Percentiles rank a stretch among this genome's conserved stretches.
Conservation (phyloP, 2,113 vertebrate species). For the Columba janthina region DNA sequence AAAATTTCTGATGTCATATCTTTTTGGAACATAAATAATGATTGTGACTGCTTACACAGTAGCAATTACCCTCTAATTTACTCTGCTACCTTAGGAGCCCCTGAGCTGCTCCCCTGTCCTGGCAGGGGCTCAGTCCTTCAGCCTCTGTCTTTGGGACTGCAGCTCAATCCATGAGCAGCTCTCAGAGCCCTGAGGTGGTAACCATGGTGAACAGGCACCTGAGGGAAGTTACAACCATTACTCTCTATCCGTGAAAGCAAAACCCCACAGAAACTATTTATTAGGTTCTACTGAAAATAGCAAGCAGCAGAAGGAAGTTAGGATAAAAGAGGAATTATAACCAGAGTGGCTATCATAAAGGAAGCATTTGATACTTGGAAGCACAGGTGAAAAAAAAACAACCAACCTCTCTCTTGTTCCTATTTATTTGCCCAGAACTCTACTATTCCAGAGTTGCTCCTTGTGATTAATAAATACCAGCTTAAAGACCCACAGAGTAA, state of each 20-base stretch:
- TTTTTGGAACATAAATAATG: not conserved
- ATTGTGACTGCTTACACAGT: not conserved
- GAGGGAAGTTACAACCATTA: not conserved
- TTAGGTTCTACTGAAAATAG: conserved; percentile 23
- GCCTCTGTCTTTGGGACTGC: fast-evolving
- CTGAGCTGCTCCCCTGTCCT: not conserved
- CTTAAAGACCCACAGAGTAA: not conserved
- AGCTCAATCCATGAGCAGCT: not conserved
- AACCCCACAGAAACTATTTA: not conserved
- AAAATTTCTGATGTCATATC: not conserved
- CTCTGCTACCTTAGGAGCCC: not conserved
- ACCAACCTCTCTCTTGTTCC: not conserved
- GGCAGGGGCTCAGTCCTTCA: not conserved
- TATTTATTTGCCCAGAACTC: conserved; percentile 9
- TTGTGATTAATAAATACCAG: conserved; percentile 33
- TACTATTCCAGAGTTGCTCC: conserved; percentile 9
- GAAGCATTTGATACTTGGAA: not conserved
- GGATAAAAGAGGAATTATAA: conserved; percentile 24
- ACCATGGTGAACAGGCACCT: not conserved
- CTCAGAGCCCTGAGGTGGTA: not conserved
- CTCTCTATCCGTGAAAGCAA: not conserved
- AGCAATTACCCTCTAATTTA: not conserved
- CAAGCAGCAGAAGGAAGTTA: not conserved
- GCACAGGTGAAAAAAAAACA: not conserved
- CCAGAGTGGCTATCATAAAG: not conserved